Base-by-base conservation (phyloP, 92 coral and sea anemone species). In the Phenganax subtilis region DNA sequence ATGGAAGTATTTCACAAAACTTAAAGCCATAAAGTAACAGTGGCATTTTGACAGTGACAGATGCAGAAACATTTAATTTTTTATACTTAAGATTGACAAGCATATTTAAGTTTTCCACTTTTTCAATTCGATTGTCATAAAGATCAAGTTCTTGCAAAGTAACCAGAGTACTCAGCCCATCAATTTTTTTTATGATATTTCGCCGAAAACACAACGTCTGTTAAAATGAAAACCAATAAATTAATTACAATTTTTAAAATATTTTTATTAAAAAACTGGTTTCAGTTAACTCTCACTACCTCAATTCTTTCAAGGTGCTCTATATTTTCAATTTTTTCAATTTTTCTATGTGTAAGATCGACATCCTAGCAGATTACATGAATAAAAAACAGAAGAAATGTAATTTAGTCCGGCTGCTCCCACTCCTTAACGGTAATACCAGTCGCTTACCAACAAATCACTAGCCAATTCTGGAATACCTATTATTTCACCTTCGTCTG, bases 291-390 rank as follows among this genome's bases (percentile, higher is more conserved):
- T 20, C 14, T 54, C 15, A 75, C 17, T 76, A 85, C 81, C 76
- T 52, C 60, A 57, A 77, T 68, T 47, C 30, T 12, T 6, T 57
- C 64, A 10, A 75, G 11, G 16, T 58, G 72, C 72, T 90, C 99
- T 77, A 96, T 83, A 80, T 90, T 88, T 78, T 96, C 97, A 72
- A 96, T 93, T 74, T 86, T 90, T 57, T 86, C 92, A 63, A 96
- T 87, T 84, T 90, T 87, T 80, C 92, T 90, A 87, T 96, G 99
- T 51, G 92, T 90, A 44, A 96, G 91, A 74, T 96, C 99, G 54
- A 96, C 99, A 67, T 91, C 93, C 98, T 93, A 65, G 81, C 51
- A 67, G 12, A 67, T 10, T 2, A 10, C 17, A 67, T 12, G 73
- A 8, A 30, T 25, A 75, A 4, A 55, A 44, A 75, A 10, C 44